These are phyloP conservation scores for Crossaster papposus DNA, from an alignment of 53 echinoderm and acorn worm species.

Conservation along the genomic window DNA sequence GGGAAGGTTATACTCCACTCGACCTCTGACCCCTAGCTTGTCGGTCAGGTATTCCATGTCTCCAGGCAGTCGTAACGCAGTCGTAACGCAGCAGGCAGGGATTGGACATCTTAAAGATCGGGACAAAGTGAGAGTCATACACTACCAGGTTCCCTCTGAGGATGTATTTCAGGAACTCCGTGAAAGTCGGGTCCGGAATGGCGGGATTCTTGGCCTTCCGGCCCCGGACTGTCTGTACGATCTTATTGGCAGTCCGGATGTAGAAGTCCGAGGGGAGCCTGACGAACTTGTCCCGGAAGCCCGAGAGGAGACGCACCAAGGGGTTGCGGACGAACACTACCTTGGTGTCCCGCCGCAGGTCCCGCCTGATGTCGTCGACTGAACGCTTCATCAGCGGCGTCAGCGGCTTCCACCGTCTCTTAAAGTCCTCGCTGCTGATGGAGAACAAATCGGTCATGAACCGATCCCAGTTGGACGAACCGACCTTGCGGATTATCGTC, in stretches of 20 bases:
- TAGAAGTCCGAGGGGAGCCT: background rate
- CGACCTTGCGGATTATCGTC: constrained; percentile 27
- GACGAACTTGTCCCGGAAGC: constrained; percentile 40
- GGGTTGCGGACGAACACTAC: constrained; percentile 57
- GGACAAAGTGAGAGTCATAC: constrained; percentile 1
- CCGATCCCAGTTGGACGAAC: constrained; percentile 31
- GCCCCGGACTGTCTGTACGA: background rate
- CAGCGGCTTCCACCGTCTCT: background rate
- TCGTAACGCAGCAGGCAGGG: constrained; percentile 46
- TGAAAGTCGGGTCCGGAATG: constrained; percentile 19
- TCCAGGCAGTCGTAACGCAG: background rate
- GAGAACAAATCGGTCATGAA: constrained; percentile 22
- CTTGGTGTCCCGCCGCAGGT: constrained; percentile 21
- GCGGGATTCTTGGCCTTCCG: background rate
- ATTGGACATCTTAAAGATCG: background rate
- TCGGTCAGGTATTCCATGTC: constrained; percentile 33
- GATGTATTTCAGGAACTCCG: constrained; percentile 34
- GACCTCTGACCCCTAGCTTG: constrained; percentile 35
- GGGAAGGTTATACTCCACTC: constrained; percentile 2
- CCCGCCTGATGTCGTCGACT: background rate
- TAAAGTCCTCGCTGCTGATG: background rate
- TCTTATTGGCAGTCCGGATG: background rate
- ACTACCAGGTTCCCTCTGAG: background rate
- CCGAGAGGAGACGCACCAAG: constrained; percentile 45
- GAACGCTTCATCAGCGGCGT: background rate